Evolutionary conservation across 2,113 vertebrate genomes (phyloP).

Genomic region (Ammodytes marinus): DNA sequence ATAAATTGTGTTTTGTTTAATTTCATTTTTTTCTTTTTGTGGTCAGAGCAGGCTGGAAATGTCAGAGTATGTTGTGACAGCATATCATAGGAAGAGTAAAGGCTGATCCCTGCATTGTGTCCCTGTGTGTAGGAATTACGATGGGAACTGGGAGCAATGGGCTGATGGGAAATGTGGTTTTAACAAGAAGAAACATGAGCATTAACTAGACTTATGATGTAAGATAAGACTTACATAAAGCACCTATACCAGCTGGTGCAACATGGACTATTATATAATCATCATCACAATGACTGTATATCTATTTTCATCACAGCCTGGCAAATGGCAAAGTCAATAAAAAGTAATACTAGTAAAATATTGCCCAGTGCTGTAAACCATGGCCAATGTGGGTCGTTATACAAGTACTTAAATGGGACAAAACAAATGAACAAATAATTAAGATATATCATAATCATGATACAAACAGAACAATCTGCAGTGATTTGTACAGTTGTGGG

Average conservation of each 20-base stretch:
- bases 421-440: not conserved
- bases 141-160: conserved; percentile 15
- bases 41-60: conserved; percentile 7
- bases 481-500: not conserved
- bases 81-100: not conserved
- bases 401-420: no score
- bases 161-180: conserved; percentile 13
- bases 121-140: not conserved
- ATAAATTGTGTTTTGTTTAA: not conserved
- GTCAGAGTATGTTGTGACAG: not conserved
- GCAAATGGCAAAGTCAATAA: no score
- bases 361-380: no score
- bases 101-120: conserved; percentile 1
- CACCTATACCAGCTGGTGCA: not conserved
- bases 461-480: not conserved
- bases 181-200: conserved; percentile 4
- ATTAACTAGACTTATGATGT: not conserved
- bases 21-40: no score
- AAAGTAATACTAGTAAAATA: no score
- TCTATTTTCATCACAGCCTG: no score
- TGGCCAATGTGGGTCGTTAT: no score
- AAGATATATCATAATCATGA: not conserved
- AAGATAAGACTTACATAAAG: not conserved
- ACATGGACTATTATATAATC: not conserved
- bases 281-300: no score